Percentiles rank a stretch among this genome's conserved stretches.
Evolutionary conservation across 2,888 invertebrate species (phyloP).

Genomic region (Drosophila acutilabella): DNA sequence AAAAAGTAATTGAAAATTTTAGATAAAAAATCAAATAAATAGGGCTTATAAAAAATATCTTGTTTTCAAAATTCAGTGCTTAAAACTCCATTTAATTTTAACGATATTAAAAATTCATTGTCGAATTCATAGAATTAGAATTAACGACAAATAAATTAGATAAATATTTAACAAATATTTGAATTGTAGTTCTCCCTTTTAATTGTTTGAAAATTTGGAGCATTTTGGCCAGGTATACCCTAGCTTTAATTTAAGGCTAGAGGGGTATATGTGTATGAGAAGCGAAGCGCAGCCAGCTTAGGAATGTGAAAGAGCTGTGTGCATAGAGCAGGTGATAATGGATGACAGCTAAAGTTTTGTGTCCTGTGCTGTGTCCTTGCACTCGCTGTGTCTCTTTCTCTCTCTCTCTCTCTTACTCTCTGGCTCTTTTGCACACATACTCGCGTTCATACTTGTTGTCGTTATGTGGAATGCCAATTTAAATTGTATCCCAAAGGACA

Average conservation of each 20-base stretch:
- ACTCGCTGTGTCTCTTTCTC: not conserved
- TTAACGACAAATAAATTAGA: no score
- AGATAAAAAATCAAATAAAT: no score
- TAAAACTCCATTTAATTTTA: no score
- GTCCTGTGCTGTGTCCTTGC: conserved; percentile 15
- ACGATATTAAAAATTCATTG: no score
- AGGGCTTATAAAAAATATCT: no score
- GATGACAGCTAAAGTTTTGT: conserved; percentile 27
- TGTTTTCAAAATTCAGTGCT: no score
- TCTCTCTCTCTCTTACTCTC: not conserved
- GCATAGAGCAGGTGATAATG: conserved; percentile 39
- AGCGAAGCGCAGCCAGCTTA: not conserved
- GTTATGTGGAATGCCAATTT: conserved; percentile 79
- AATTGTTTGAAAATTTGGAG: no score
- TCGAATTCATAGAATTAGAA: no score
- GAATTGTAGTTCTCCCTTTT: no score
- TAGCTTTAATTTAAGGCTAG: not conserved
- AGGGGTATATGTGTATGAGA: not conserved
- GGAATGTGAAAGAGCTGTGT: conserved; percentile 11
- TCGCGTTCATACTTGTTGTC: conserved; percentile 20
- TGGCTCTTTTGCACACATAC: conserved; percentile 9
- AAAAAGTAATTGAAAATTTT: no score
- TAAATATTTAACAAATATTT: no score
- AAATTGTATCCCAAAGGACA: conserved; percentile 80
- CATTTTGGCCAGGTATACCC: not conserved